These are phyloP conservation scores for Chanos chanos DNA, from an alignment of 2,797 vertebrate genomes.

Conservation along the genomic window DNA sequence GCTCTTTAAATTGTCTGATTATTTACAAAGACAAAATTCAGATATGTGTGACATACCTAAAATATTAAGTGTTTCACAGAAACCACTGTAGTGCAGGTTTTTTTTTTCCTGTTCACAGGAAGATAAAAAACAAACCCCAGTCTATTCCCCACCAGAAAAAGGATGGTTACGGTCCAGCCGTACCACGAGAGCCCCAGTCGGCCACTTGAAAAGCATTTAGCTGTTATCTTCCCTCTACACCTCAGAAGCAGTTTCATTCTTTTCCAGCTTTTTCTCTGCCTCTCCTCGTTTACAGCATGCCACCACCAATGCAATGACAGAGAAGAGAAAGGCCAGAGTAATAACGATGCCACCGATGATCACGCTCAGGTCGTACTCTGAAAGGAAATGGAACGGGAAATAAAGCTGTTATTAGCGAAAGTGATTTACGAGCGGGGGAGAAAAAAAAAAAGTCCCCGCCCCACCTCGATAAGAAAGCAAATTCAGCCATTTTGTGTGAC, in stretches of 20 bases:
- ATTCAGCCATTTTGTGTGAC: too few relatives aligned
- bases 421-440: too few relatives aligned
- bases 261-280: background rate
- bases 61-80: conserved; percentile 64
- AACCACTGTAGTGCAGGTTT: conserved; percentile 46
- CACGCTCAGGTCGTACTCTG: conserved; percentile 66
- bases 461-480: too few relatives aligned
- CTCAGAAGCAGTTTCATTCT: background rate
- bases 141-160: background rate
- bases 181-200: background rate
- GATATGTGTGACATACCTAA: conserved; percentile 23
- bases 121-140: background rate
- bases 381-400: conserved; percentile 11
- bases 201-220: background rate
- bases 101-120: too few relatives aligned
- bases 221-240: conserved; percentile 35
- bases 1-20: background rate
- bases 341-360: conserved; percentile 62
- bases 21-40: background rate
- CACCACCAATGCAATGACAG: conserved; percentile 57
- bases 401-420: background rate
- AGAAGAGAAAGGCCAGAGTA: conserved; percentile 54
- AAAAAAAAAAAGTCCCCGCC: too few relatives aligned
- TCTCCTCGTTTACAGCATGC: conserved; percentile 67
- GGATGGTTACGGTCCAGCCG: conserved; percentile 4